Evolutionary conservation across 2,797 vertebrate species (phyloP).

Genomic region (Percopsis omiscomaycus): DNA sequence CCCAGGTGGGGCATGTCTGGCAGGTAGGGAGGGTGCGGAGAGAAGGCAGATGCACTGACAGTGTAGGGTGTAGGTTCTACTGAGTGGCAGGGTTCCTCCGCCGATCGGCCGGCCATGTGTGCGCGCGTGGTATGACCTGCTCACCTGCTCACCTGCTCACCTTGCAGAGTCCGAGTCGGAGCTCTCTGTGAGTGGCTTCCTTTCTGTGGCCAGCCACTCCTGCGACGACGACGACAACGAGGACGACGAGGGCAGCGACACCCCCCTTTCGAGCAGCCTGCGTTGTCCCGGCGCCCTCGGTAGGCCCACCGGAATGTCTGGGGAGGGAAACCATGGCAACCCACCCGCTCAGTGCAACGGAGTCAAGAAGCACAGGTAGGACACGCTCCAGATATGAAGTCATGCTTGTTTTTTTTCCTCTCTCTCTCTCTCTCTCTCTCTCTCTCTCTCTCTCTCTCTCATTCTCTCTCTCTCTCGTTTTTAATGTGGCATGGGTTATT

Average conservation of each 20-base stretch:
- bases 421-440: neutral
- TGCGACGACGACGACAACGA: conserved; percentile 66
- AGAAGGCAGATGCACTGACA: conserved; percentile 6
- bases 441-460: too few relatives aligned
- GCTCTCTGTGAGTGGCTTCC: conserved; percentile 86
- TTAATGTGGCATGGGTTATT: neutral
- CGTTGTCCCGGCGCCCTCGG: conserved; percentile 44
- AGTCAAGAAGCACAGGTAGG: conserved; percentile 94
- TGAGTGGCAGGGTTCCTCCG: too few relatives aligned
- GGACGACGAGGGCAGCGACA: conserved; percentile 69
- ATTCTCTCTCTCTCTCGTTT: too few relatives aligned
- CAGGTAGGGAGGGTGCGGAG: conserved; percentile 42
- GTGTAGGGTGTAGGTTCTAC: conserved; percentile 27
- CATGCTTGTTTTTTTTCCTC: conserved; percentile 38
- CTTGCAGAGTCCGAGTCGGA: conserved; percentile 87
- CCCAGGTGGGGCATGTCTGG: conserved; percentile 70
- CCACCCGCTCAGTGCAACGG: conserved; percentile 85
- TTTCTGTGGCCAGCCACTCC: conserved; percentile 80
- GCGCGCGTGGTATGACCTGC: too few relatives aligned
- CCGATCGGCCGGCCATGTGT: too few relatives aligned
- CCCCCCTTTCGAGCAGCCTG: conserved; percentile 67
- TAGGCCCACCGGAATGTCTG: conserved; percentile 81
- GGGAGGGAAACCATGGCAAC: conserved; percentile 85
- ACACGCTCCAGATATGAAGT: conserved; percentile 53
- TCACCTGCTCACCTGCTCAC: conserved; percentile 13